phyloP scores from a whole-genome alignment of 2,113 vertebrate species.

The Tilapia sparmanii region DNA sequence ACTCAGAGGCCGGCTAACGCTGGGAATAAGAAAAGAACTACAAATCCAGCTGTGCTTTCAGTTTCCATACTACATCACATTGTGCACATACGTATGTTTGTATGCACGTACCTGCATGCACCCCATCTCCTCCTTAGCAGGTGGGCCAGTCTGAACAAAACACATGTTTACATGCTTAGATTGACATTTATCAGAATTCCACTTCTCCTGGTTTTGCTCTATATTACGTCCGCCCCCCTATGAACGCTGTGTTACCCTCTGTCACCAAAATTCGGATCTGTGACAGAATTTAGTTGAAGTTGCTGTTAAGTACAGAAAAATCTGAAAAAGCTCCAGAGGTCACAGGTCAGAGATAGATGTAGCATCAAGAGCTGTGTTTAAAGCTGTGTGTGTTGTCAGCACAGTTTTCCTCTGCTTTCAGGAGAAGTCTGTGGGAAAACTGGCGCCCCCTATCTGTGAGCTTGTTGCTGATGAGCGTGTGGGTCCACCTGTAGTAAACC shows the following conservation, averaged over 20 bases:
- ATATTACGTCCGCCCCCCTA: neutral
- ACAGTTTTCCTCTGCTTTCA: rapidly evolving
- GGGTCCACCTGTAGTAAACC: neutral
- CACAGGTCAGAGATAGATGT: neutral
- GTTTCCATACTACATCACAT: neutral
- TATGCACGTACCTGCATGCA: neutral
- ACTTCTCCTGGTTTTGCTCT: neutral
- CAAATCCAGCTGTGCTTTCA: neutral
- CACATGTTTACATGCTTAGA: neutral
- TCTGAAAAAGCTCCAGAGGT: neutral
- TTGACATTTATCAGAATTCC: neutral
- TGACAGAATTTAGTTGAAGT: neutral
- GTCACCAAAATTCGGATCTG: neutral
- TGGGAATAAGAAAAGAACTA: neutral
- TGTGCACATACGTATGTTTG: neutral
- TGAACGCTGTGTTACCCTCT: neutral
- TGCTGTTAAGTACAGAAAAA: neutral
- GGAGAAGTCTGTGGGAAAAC: neutral
- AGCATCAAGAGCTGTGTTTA: neutral
- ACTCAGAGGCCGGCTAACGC: neutral
- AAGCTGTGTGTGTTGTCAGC: neutral
- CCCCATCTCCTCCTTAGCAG: neutral
- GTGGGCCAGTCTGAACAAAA: neutral
- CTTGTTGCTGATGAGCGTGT: neutral
- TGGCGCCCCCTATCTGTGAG: neutral